Evolutionary conservation across 2,888 invertebrate genomes (phyloP).

Genomic region (Helleia helle): DNA sequence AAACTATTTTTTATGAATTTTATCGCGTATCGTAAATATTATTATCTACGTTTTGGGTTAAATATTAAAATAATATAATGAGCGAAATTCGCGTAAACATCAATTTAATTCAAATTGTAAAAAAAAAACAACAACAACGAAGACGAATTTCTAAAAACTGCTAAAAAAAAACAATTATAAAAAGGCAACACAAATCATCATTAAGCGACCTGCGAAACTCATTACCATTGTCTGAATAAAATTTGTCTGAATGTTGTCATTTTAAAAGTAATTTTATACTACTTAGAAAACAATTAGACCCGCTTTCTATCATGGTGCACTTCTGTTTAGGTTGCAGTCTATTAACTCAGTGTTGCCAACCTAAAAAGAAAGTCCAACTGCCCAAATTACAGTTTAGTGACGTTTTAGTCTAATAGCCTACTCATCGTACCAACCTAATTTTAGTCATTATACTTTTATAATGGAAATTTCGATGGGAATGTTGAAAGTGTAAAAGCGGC

Average conservation of each 20-base stretch:
- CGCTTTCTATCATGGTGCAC: slow-evolving; percentile 26
- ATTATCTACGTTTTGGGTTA: no score
- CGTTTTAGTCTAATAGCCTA: slow-evolving; percentile 64
- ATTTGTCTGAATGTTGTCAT: not conserved
- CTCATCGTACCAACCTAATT: slow-evolving; percentile 35
- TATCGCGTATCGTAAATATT: no score
- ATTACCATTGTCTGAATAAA: slow-evolving; percentile 6
- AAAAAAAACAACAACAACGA: no score
- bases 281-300: slow-evolving; percentile 16
- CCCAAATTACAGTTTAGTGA: slow-evolving; percentile 57
- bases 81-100: no score
- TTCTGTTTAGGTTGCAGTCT: slow-evolving; percentile 49
- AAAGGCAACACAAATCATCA: slow-evolving; percentile 1
- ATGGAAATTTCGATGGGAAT: slow-evolving; percentile 44
- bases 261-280: slow-evolving; percentile 5
- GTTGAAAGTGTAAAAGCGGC: not conserved
- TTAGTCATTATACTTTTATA: slow-evolving; percentile 26
- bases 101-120: no score
- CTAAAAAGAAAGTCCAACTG: slow-evolving; percentile 6
- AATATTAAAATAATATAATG: no score
- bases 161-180: slow-evolving; percentile 2
- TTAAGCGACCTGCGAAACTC: slow-evolving; percentile 1
- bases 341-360: slow-evolving; percentile 38
- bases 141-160: no score
- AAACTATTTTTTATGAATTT: no score